Evolutionary conservation across 2,113 vertebrate genomes (phyloP), one percentile per base, ranked within the genome.

Genomic region (Actenoides hombroni): DNA sequence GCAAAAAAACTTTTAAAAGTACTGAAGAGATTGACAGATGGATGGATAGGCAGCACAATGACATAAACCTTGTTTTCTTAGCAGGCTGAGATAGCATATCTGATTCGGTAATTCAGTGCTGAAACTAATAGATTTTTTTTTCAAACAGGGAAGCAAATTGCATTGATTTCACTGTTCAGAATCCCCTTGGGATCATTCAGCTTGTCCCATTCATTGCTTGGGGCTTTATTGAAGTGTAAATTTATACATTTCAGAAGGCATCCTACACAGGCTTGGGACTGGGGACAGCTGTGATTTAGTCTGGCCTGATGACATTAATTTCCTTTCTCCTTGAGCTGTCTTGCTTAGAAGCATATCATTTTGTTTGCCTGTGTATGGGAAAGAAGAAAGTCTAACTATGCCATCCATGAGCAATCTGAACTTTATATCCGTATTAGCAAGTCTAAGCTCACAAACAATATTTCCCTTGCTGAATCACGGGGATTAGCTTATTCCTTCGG

Each of bases 401-500:
- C 86, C 87, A 87, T 81, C 91, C 94, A 2, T 85, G 63, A 94
- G 67, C 86, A 95, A 54, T 83, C 76, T 65, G 65, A 81, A 86
- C 88, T 84, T 96, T 96, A 90, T 70, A 96, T 95, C 94, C n/a
- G 0, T 83, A 91, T 97, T 97, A 97, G 88, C 94, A 80, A 97
- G 83, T 86, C 90, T 88, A 94, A 91, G 79, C 6, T n/a, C 37
- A 77, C 88, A 92, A 96, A 97, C 76, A 89, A 16, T 84, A 82
- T 95, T 92, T 89, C 88, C 91, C 90, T 61, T 35, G 44, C 64
- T 86, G 74, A 93, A 92, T 96, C 91, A 97, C 60, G 9, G 77
- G 95, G 97, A 97, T 97, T 97, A 98, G 88, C 93, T 97, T 97
- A 93, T 96, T 97, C 96, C 80, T 96, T 97, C 94, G 82, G 67